These are phyloP conservation scores for Caenorhabditis afra DNA, from an alignment of 2,888 invertebrate genomes.

Conservation along the genomic window DNA sequence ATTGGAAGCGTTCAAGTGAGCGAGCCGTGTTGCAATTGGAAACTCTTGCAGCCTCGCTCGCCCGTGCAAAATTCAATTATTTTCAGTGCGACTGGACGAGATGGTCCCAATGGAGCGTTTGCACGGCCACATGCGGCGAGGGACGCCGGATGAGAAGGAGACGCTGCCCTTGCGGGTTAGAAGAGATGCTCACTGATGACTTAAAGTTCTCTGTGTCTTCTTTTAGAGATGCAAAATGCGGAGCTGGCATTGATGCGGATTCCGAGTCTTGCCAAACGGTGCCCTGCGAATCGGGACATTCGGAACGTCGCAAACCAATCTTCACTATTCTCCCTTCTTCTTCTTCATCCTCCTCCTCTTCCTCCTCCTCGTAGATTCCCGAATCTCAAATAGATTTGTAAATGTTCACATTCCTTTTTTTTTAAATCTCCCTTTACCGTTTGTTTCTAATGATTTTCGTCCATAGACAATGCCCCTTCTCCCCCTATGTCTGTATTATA, in stretches of 20 bases:
- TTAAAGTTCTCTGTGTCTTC: conserved; percentile 2
- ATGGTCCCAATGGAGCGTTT: conserved; percentile 72
- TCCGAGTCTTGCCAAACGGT: conserved; percentile 54
- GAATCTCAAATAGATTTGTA: conserved; percentile 4
- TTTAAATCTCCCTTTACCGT: conserved; percentile 14
- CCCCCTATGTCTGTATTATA: conserved; percentile 3
- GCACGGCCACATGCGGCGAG: conserved; percentile 68
- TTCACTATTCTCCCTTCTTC: conserved; percentile 44
- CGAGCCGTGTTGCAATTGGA: neutral
- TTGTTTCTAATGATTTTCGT: conserved; percentile 7
- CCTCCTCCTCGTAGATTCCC: neutral
- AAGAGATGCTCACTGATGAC: neutral
- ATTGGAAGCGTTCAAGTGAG: conserved; percentile 37
- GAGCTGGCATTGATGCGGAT: conserved; percentile 59
- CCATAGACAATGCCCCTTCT: neutral
- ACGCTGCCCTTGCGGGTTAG: conserved; percentile 69
- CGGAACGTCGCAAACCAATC: conserved; percentile 49
- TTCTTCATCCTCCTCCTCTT: conserved; percentile 11
- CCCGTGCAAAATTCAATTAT: conserved; percentile 19
- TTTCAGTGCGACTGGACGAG: conserved; percentile 69
- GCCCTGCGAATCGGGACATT: conserved; percentile 32
- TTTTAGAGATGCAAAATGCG: conserved; percentile 59
- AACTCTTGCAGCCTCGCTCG: conserved; percentile 10
- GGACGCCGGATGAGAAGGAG: conserved; percentile 67
- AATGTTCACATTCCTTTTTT: too few relatives aligned